Base-by-base conservation (phyloP, 2,797 vertebrate species). In the Diplodus sargus region DNA sequence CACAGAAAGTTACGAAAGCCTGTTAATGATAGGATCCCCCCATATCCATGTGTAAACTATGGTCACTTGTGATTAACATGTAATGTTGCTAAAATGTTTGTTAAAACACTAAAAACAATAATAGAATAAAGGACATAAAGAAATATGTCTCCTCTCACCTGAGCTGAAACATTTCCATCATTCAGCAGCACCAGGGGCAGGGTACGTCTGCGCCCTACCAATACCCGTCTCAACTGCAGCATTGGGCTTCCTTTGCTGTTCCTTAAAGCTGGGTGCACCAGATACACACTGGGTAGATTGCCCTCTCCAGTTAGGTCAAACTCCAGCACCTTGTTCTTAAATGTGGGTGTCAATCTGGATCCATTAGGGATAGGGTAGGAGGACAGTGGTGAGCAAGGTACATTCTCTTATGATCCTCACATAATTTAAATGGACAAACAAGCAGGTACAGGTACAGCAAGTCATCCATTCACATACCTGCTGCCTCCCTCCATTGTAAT, bases 221-320 rank as follows among this genome's bases (percentile, higher is more conserved):
- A 78, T 7, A 96, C 91, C 13, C 90, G 95, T 82, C 89, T 94
- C 85, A 98, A 99, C 73, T 95, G 94, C 53, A 99, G 87, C 70
- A 97, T 56, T 0, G 95, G 96, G 42, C 85, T 92, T 74, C 95
- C 96, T 17, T 15, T 66, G 16, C 76, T 89, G 87, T 81, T 95
- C 80, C 52, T 91, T 63, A 94, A 90, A 15, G 90, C 48, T 0
- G 97, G 97, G 70, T 79, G 92, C 74, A 96, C n/a, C 15, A 98
- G 82, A 0, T 85, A 93, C 81, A 99, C 91, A 18, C 74, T 93
- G 0, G 97, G 97, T n/a, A 98, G 92, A 68, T 88, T 95, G 14
- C 97, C 97, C 51, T 96, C 96, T 16, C 98, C 98, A 0, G 82
- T 28, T 34, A 99, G 81, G 15, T 95, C 90, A 53, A 99, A 97